Evolutionary conservation across 2,888 invertebrate species (phyloP).

Genomic region (Agonum fuliginosum): DNA sequence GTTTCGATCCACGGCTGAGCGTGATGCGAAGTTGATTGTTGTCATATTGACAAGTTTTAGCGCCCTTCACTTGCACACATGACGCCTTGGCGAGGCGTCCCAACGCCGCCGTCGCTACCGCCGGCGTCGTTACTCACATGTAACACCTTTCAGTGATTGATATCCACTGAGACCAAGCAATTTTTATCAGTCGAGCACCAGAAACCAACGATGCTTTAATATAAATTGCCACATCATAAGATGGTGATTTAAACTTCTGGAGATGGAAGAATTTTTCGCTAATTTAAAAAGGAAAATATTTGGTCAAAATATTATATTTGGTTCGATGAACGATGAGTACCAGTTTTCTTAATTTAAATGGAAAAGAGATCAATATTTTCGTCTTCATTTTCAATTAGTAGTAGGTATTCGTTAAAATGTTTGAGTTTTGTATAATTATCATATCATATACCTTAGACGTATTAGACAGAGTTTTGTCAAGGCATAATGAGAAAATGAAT

Average conservation of each 20-base stretch:
- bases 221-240: constrained; percentile 30
- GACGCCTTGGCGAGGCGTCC: constrained; percentile 31
- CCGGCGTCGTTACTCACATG: constrained; percentile 19
- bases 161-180: constrained; percentile 34
- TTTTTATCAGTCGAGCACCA: constrained; percentile 36
- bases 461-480: too few species aligned
- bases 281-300: constrained; percentile 22
- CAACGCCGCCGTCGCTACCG: not conserved
- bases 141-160: constrained; percentile 44
- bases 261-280: constrained; percentile 1
- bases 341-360: not conserved
- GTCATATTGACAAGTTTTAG: constrained; percentile 55
- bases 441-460: too few species aligned
- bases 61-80: constrained; percentile 49
- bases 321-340: too few species aligned
- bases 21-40: constrained; percentile 50
- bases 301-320: not conserved
- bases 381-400: too few species aligned
- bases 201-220: constrained; percentile 19
- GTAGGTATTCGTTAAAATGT: too few species aligned
- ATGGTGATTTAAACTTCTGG: constrained; percentile 27
- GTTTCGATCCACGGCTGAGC: constrained; percentile 39
- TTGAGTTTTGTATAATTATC: not conserved
- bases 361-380: too few species aligned
- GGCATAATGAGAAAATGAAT: too few species aligned